These are phyloP conservation scores for Scleropages formosus DNA, from an alignment of 2,797 vertebrate species.

Conservation along the genomic window DNA sequence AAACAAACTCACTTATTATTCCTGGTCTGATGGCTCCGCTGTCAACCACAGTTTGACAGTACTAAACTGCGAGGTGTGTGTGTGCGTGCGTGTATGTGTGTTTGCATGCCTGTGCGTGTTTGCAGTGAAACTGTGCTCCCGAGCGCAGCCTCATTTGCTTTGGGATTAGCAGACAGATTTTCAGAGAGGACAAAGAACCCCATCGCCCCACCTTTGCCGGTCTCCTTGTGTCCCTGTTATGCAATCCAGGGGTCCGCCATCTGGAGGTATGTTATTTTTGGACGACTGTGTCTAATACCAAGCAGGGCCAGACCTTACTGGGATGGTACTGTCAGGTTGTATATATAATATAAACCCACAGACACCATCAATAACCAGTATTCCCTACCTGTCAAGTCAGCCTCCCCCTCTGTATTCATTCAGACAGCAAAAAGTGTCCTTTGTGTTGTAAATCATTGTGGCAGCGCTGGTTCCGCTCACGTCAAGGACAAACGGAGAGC, in stretches of 20 bases:
- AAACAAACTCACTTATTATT: conserved; percentile 44
- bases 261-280: conserved; percentile 19
- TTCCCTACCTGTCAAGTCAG: conserved; percentile 16
- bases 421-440: conserved; percentile 25
- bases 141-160: neutral
- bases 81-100: neutral
- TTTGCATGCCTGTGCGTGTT: neutral
- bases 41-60: neutral
- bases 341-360: conserved; percentile 24
- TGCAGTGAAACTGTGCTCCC: neutral
- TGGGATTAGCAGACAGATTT: conserved; percentile 20
- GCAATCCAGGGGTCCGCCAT: conserved; percentile 39
- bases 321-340: conserved; percentile 24
- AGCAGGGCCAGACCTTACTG: conserved; percentile 1
- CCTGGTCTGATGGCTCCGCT: conserved; percentile 23
- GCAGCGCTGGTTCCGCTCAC: conserved; percentile 31
- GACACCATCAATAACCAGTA: conserved; percentile 29
- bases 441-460: conserved; percentile 34
- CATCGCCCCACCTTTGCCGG: neutral
- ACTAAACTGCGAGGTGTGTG: neutral
- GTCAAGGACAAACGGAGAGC: conserved; percentile 38
- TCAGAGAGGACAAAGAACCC: neutral
- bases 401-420: conserved; percentile 35
- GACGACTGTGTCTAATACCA: conserved; percentile 29
- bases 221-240: conserved; percentile 44